Evolutionary conservation across 1,140 invertebrate genomes (phyloP).

Genomic region (Epicauta chinensis): DNA sequence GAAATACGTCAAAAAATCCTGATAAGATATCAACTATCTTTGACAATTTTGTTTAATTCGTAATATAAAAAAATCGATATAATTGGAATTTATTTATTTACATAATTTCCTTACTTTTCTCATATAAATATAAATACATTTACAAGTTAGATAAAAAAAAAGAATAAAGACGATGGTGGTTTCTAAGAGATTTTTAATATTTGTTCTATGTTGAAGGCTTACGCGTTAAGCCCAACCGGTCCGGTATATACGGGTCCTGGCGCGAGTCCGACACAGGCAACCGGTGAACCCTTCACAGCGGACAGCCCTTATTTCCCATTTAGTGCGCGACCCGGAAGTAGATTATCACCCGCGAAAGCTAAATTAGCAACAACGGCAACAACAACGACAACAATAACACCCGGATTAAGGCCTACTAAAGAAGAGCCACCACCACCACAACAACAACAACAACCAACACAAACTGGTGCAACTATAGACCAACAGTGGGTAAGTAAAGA

Average conservation of each 20-base stretch:
- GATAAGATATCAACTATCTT: too few species aligned
- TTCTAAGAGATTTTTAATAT: not conserved
- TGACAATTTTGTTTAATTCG: not conserved
- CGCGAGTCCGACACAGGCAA: constrained; percentile 37
- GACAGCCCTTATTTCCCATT: constrained; percentile 43
- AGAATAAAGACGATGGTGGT: not conserved
- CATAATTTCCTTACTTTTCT: too few species aligned
- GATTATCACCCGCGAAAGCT: constrained; percentile 38
- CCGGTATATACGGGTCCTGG: constrained; percentile 40
- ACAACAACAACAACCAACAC: constrained; percentile 25
- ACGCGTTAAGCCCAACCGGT: constrained; percentile 41
- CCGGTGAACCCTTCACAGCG: constrained; percentile 39
- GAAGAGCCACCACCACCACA: constrained; percentile 33
- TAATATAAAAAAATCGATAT: not conserved
- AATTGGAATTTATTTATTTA: not conserved
- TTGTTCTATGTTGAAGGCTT: constrained; percentile 31
- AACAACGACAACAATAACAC: constrained; percentile 16
- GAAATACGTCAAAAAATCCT: too few species aligned
- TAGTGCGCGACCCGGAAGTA: constrained; percentile 34
- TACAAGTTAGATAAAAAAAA: too few species aligned
- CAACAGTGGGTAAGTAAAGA: constrained; percentile 41
- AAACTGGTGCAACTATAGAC: constrained; percentile 30
- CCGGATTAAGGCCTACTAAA: constrained; percentile 25
- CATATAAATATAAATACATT: too few species aligned
- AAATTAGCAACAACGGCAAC: constrained; percentile 14